These are phyloP conservation scores for Ceyx cyanopectus DNA, from an alignment of 2,113 vertebrate species.

Conservation along the genomic window DNA sequence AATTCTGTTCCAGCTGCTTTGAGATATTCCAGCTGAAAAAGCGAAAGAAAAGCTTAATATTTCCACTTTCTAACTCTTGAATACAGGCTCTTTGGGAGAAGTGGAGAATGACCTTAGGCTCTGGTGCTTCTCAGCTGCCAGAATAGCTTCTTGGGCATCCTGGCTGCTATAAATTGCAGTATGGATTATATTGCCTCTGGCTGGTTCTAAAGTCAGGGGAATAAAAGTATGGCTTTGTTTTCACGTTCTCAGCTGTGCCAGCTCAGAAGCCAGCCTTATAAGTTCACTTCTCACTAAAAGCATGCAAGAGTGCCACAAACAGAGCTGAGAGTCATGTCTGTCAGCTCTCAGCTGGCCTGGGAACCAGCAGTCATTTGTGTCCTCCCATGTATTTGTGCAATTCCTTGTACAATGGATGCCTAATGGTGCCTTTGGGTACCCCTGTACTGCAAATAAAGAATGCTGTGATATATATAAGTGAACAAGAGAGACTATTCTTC, in stretches of 20 bases:
- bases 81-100: neutral
- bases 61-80: conserved; percentile 26
- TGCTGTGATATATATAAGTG: neutral
- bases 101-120: conserved; percentile 48
- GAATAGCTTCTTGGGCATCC: conserved; percentile 8
- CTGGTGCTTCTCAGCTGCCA: conserved; percentile 13
- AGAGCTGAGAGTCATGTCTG: neutral
- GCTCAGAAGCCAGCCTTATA: conserved; percentile 25
- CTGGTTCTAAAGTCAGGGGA: conserved; percentile 43
- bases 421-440: neutral
- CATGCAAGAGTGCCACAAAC: neutral
- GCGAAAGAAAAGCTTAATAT: neutral
- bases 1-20: neutral
- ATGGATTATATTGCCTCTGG: conserved; percentile 50
- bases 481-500: neutral
- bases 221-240: conserved; percentile 47
- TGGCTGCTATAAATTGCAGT: conserved; percentile 11
- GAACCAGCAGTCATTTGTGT: neutral
- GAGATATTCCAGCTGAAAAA: neutral
- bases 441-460: conserved; percentile 2
- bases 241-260: conserved; percentile 37
- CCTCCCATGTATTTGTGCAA: neutral
- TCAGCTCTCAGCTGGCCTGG: neutral
- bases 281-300: conserved; percentile 40
- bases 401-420: neutral